Conservation (phyloP, 2,797 vertebrate species). For the Pampus argenteus region DNA sequence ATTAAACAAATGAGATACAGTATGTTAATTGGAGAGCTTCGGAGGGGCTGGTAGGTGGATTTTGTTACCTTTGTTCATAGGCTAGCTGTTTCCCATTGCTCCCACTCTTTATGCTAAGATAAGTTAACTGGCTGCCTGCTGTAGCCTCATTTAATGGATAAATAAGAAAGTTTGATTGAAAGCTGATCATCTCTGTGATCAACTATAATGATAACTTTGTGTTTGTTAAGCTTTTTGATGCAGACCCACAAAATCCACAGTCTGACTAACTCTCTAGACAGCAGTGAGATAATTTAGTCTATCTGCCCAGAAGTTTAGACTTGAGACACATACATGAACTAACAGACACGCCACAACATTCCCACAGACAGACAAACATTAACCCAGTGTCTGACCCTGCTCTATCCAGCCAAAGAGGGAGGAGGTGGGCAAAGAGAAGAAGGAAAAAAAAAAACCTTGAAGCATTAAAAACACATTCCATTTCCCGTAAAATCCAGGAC, state of each 20-base stretch:
- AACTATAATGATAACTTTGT: neutral
- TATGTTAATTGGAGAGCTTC: neutral
- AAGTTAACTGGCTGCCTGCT: neutral
- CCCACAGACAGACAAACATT: conserved; percentile 76
- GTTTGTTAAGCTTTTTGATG: neutral
- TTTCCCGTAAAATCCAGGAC: conserved; percentile 83
- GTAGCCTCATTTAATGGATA: neutral
- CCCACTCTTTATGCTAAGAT: neutral
- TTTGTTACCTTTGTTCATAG: neutral
- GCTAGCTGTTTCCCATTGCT: neutral
- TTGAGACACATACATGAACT: conserved; percentile 48
- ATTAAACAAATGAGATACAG: conserved; percentile 10
- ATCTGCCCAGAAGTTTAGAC: conserved; percentile 50
- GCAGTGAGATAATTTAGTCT: conserved; percentile 66
- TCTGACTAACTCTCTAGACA: conserved; percentile 41
- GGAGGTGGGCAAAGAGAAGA: conserved; percentile 4
- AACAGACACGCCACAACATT: conserved; percentile 61
- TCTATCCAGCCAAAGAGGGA: conserved; percentile 37
- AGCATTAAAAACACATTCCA: conserved; percentile 84
- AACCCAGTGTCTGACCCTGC: conserved; percentile 64
- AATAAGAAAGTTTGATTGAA: neutral
- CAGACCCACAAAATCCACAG: neutral
- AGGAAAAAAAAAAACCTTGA: conserved; percentile 40
- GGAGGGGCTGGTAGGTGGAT: neutral
- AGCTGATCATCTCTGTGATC: neutral